phyloP scores from a whole-genome alignment of 2,888 invertebrate genomes.

The Eremobia ochroleuca region DNA sequence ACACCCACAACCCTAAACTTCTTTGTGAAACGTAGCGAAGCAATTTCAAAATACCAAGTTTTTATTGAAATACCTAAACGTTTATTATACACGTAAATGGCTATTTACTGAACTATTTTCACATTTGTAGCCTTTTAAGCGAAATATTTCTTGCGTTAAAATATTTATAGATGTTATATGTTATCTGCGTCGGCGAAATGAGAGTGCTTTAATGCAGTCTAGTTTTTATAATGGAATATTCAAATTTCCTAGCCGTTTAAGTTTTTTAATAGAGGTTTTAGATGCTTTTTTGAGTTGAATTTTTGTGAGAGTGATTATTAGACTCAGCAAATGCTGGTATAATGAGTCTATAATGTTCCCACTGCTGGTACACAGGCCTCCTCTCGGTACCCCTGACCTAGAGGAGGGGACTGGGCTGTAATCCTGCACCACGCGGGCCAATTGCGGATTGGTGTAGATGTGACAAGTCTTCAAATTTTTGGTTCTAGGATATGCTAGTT shows the following conservation, averaged over 20 bases:
- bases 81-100: slow-evolving; percentile 8
- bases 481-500: too few relatives aligned
- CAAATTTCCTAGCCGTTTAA: background rate
- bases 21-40: background rate
- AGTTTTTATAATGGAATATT: slow-evolving; percentile 16
- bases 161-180: background rate
- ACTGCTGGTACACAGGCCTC: too few relatives aligned
- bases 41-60: slow-evolving; percentile 24
- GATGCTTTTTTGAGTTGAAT: background rate
- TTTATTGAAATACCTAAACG: slow-evolving; percentile 35
- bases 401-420: too few relatives aligned
- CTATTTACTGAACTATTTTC: slow-evolving; percentile 23
- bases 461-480: too few relatives aligned
- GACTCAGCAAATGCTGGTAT: too few relatives aligned
- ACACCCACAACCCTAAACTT: background rate
- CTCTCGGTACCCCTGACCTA: too few relatives aligned
- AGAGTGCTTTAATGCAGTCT: background rate
- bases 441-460: too few relatives aligned
- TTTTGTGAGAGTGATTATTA: background rate
- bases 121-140: slow-evolving; percentile 24
- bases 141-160: slow-evolving; percentile 19
- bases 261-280: background rate
- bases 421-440: too few relatives aligned
- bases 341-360: too few relatives aligned
- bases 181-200: background rate